Base-by-base conservation (phyloP, 2,797 vertebrate genomes). In the Eidolon dupreanum region DNA sequence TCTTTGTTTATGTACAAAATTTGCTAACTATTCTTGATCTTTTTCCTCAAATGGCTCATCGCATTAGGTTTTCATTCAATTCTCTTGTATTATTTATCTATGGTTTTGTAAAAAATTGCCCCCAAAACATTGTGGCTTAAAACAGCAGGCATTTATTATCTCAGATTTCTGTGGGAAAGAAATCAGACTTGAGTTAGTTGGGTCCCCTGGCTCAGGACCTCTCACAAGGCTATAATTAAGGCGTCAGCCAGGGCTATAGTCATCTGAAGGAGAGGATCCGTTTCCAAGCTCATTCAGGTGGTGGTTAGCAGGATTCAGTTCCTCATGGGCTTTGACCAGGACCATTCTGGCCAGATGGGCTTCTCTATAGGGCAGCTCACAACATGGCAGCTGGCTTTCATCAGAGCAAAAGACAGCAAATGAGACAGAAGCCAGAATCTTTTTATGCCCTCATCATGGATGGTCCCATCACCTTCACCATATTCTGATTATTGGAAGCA, bases 401-500 rank as follows among this genome's bases (percentile, higher is more conserved):
- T 73, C 53, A 73, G 53, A 59, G 73, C 22, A 63, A 63, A 26
- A 85, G 26, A 28, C 2, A 3, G 13, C 9, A 10, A 53, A 46
- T 24, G 49, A 88, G 36, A 33, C 19, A 15, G 31, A 90, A 88
- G 41, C 38, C 22, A 28, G 49, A 75, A 51, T 71, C 33, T 85
- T 59, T 88, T 71, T 65, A 73, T 89, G 53, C 46, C 65, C 49
- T 94, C 33, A 59, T 73, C 22, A 33, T 83, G 75, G 33, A 33
- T 33, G 33, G 66, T 24, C 20, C 10, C 38, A 61, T 88, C 33
- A 38, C 12, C 89, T 95, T 77, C 65, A 65, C 22, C 46, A 89
- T 85, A 70, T 89, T 87, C 33, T 83, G 0, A 66, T 61, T 82
- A 43, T 73, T 97, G 92, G 55, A 85, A 77, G 85, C 46, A 92